Percentiles rank a stretch among this genome's conserved stretches.
Conservation (phyloP, 2,888 invertebrate genomes). For the Microplitis deprimator region DNA sequence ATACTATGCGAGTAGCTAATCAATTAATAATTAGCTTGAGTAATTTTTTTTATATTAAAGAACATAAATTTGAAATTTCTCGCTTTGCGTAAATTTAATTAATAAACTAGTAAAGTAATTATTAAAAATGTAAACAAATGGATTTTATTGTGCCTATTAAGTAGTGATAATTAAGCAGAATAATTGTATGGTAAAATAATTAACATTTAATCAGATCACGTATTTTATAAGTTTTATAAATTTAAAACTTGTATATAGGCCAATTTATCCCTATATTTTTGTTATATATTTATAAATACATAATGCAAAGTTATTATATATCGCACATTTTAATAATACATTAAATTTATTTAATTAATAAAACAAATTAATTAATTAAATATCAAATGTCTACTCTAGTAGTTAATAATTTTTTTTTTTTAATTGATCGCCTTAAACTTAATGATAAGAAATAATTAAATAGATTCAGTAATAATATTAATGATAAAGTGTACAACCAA, state of each 20-base stretch:
- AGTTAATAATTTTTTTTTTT: not conserved
- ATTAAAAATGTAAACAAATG: not conserved
- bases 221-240: slow-evolving; percentile 57
- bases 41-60: not conserved
- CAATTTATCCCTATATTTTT: slow-evolving; percentile 66
- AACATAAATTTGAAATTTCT: not conserved
- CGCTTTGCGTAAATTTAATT: not conserved
- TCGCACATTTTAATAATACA: slow-evolving; percentile 44
- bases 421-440: slow-evolving; percentile 33
- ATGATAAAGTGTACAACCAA: slow-evolving; percentile 15
- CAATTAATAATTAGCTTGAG: not conserved
- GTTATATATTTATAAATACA: slow-evolving; percentile 62
- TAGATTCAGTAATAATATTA: not conserved
- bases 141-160: slow-evolving; percentile 34
- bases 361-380: not conserved
- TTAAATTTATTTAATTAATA: not conserved
- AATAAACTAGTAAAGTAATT: not conserved
- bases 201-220: slow-evolving; percentile 42
- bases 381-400: not conserved
- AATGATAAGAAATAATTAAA: not conserved
- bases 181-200: slow-evolving; percentile 40
- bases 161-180: slow-evolving; percentile 19
- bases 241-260: slow-evolving; percentile 63
- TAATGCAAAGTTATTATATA: slow-evolving; percentile 19
- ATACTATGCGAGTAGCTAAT: not conserved